Conservation (phyloP, 2,888 invertebrate species). For the Antitype chi region DNA sequence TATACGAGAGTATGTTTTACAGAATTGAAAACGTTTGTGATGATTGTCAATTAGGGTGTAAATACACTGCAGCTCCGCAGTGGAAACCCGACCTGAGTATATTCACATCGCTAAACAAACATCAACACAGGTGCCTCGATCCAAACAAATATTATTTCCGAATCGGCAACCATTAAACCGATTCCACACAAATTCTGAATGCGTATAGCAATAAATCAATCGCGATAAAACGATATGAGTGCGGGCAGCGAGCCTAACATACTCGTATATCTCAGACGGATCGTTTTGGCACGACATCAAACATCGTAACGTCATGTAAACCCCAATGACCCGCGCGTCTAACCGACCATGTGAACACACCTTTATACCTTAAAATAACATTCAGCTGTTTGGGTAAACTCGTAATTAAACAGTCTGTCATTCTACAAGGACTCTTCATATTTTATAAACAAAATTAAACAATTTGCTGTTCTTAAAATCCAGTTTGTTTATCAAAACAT, state of each 20-base stretch:
- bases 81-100: neutral
- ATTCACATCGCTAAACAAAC: constrained; percentile 34
- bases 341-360: constrained; percentile 55
- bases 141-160: constrained; percentile 57
- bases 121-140: constrained; percentile 47
- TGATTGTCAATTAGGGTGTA: neutral
- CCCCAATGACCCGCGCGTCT: constrained; percentile 70
- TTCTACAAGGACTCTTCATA: constrained; percentile 30
- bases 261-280: constrained; percentile 48
- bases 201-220: constrained; percentile 64
- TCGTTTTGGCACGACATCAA: constrained; percentile 74
- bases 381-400: constrained; percentile 59
- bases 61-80: neutral
- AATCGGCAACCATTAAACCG: constrained; percentile 52
- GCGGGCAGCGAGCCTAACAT: constrained; percentile 58
- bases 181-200: constrained; percentile 55
- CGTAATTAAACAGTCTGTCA: constrained; percentile 35
- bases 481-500: constrained; percentile 33
- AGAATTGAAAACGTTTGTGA: neutral
- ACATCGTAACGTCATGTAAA: constrained; percentile 59
- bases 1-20: neutral
- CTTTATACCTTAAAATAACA: constrained; percentile 68
- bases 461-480: constrained; percentile 2
- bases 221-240: constrained; percentile 62
- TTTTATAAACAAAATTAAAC: constrained; percentile 13